Conservation (phyloP, 2,888 invertebrate genomes). For the Coenonympha arcania region DNA sequence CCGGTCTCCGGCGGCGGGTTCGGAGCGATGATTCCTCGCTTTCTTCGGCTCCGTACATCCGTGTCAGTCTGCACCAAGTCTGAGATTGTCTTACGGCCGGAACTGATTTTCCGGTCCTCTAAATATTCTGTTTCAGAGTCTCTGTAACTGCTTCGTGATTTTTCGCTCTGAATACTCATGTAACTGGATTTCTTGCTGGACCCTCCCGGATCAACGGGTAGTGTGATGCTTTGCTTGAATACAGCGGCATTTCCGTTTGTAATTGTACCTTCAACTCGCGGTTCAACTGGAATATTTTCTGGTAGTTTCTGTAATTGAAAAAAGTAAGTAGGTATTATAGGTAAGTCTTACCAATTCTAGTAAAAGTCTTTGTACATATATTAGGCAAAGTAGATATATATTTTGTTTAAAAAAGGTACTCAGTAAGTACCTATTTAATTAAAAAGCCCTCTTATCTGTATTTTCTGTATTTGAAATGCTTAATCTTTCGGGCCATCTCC, state of each 20-base stretch:
- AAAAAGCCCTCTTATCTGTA: background rate
- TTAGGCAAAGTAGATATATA: background rate
- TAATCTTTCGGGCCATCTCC: constrained; percentile 9
- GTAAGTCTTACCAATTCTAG: background rate
- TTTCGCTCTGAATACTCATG: constrained; percentile 48
- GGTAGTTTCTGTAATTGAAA: constrained; percentile 48
- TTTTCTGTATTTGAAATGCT: background rate
- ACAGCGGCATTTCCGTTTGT: constrained; percentile 37
- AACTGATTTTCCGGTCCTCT: constrained; percentile 46
- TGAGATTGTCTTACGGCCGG: constrained; percentile 54
- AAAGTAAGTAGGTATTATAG: background rate
- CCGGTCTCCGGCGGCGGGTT: constrained; percentile 59
- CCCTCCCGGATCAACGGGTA: constrained; percentile 35
- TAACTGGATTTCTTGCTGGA: constrained; percentile 48
- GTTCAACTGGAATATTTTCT: constrained; percentile 32
- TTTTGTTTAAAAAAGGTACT: background rate
- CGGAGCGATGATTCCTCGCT: constrained; percentile 73
- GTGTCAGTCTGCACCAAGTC: constrained; percentile 49
- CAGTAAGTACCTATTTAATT: background rate
- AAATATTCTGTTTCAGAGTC: constrained; percentile 44
- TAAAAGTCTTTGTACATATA: background rate
- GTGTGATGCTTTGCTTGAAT: constrained; percentile 29
- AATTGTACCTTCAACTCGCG: constrained; percentile 28
- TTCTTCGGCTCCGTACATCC: constrained; percentile 41
- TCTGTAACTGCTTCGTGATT: constrained; percentile 35